phyloP scores from a whole-genome alignment of 35 echinoderm and acorn worm genomes.

The Diadema setosum region DNA sequence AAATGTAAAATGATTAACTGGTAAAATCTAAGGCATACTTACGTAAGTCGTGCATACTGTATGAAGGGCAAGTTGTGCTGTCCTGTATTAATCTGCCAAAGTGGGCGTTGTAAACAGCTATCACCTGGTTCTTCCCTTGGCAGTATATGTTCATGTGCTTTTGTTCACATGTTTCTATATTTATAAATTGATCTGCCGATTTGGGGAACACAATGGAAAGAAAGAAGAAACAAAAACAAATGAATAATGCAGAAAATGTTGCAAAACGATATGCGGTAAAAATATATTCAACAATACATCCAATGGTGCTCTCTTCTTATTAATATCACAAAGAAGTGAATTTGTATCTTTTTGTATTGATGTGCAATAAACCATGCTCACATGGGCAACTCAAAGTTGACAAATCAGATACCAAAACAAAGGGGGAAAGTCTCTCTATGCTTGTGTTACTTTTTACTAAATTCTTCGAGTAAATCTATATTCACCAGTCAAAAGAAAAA shows the following conservation, averaged over 20 bases:
- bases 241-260: no score
- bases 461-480: no score
- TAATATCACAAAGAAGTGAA: not conserved
- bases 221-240: not conserved
- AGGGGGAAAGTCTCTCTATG: no score
- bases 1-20: no score
- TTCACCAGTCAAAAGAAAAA: no score
- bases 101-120: constrained; percentile 64
- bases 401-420: not conserved
- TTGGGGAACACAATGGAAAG: no score
- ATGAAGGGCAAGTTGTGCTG: constrained; percentile 77
- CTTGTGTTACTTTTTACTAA: no score
- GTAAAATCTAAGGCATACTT: no score
- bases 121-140: constrained; percentile 37
- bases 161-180: constrained; percentile 72
- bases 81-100: constrained; percentile 56
- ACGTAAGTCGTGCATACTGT: constrained; percentile 78
- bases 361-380: not conserved
- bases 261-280: no score
- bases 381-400: not conserved
- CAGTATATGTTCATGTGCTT: constrained; percentile 73
- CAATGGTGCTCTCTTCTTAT: no score
- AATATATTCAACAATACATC: no score
- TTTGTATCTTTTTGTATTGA: not conserved
- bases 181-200: constrained; percentile 62